phyloP scores from a whole-genome alignment of 2,888 invertebrate species.

The Cinara cedri region DNA sequence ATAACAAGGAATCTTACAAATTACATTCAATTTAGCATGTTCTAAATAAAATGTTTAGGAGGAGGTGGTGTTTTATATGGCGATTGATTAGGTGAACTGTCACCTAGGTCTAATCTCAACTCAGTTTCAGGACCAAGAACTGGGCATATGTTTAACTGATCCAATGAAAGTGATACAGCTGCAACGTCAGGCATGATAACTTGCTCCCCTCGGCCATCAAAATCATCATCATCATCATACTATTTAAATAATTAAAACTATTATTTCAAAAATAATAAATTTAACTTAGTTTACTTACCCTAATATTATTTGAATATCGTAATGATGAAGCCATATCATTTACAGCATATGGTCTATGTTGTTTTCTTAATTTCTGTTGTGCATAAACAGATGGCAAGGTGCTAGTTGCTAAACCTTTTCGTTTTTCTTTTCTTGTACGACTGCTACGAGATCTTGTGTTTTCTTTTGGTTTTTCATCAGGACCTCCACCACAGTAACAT shows the following conservation, averaged over 20 bases:
- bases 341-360: conserved; percentile 39
- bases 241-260: conserved; percentile 11
- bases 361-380: conserved; percentile 51
- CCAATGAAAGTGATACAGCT: conserved; percentile 52
- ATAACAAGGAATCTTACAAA: conserved; percentile 30
- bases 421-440: conserved; percentile 52
- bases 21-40: conserved; percentile 14
- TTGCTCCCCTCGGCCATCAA: conserved; percentile 46
- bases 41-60: conserved; percentile 54
- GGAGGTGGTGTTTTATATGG: conserved; percentile 56
- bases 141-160: conserved; percentile 49
- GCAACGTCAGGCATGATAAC: conserved; percentile 53
- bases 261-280: conserved; percentile 1
- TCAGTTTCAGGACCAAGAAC: conserved; percentile 48
- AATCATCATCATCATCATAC: conserved; percentile 44
- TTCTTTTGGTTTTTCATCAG: conserved; percentile 52
- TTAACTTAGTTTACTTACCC: conserved; percentile 31
- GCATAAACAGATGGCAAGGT: conserved; percentile 40
- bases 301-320: conserved; percentile 39
- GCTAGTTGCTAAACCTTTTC: conserved; percentile 52
- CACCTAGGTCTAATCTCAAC: conserved; percentile 46
- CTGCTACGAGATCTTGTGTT: conserved; percentile 41
- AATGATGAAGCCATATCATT: conserved; percentile 52
- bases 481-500: conserved; percentile 50
- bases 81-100: conserved; percentile 50